phyloP scores from a whole-genome alignment of 2,888 invertebrate genomes.

The Harmothoe impar region DNA sequence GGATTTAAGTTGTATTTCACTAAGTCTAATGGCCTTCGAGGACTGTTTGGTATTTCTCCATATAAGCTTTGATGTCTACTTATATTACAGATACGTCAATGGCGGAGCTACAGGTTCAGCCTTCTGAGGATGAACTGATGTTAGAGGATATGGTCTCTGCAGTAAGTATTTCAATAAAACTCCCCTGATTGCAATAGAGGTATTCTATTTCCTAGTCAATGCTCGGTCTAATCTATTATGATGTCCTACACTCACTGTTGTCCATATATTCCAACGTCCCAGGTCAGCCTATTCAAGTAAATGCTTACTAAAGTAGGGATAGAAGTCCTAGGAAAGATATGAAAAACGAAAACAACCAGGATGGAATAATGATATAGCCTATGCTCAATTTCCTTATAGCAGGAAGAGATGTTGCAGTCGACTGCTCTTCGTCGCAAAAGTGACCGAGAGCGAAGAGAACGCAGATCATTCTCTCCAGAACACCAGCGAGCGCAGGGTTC shows the following conservation, averaged over 20 bases:
- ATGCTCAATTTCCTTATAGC: neutral
- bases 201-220: neutral
- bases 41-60: too few relatives aligned
- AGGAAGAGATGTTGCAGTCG: neutral
- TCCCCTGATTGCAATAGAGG: neutral
- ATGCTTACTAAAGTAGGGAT: too few relatives aligned
- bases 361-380: too few relatives aligned
- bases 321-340: too few relatives aligned
- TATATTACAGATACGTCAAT: neutral
- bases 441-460: slow-evolving; percentile 33
- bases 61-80: too few relatives aligned
- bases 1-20: neutral
- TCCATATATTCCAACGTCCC: too few relatives aligned
- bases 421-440: neutral
- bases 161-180: neutral
- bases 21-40: neutral
- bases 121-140: neutral
- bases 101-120: neutral
- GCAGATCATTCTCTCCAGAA: slow-evolving; percentile 37
- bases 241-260: neutral
- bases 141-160: neutral
- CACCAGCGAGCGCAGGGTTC: neutral
- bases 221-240: neutral
- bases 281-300: neutral
- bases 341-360: too few relatives aligned